Evolutionary conservation across 1,140 invertebrate species (phyloP), one percentile per base, ranked within the genome.

Genomic region (Dinothrombium tinctorium): DNA sequence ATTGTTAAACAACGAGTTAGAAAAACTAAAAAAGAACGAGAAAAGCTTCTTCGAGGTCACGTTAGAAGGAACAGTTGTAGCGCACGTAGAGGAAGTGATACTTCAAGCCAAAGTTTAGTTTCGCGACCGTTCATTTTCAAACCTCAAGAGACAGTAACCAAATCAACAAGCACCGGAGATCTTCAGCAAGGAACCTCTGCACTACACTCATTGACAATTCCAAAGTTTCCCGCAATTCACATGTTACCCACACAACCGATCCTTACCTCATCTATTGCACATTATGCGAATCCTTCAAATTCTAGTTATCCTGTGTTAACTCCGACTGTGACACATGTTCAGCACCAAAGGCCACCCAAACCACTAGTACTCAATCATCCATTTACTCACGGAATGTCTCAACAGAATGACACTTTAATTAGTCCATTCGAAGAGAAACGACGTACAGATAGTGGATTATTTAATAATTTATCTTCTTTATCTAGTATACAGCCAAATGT

Each of bases 1-100:
- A 40, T 37, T 24, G 35, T 37, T 26, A n/a, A 48, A 20, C 41
- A 1, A 73, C 79, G 59, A 73, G 33, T 36, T 4, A 76, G 33
- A 73, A 80, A 58, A 63, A 80, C 56, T 76, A 74, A 50, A 73
- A 74, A 12, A 77, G 75, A 50, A 65, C 25, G 26, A 59, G 61
- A 12, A 17, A 15, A 29, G 15, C 28, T 29, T 29, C 28, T 29
- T 29, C 28, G 11, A 29, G 15, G 28, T 11, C 28, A n/a, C 15
- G 15, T 29, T 15, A n/a, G 28, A 15, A 36, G 23, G 7, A 5
- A 7, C 17, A 15, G 5, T 32, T 17, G n/a, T 32, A 14, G 29
- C n/a, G 17, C 21, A 8, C 62, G 73, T 21, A 65, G 73, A 42
- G 74, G 72, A 17, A 78, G 74, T 51, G 73, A 72, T 29, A 74